A percentile compares a stretch with the other conserved stretches of the same genome.
These are phyloP conservation scores for Enteromius unitaeniatus DNA, from an alignment of 2,797 vertebrate genomes.

Conservation along the genomic window DNA sequence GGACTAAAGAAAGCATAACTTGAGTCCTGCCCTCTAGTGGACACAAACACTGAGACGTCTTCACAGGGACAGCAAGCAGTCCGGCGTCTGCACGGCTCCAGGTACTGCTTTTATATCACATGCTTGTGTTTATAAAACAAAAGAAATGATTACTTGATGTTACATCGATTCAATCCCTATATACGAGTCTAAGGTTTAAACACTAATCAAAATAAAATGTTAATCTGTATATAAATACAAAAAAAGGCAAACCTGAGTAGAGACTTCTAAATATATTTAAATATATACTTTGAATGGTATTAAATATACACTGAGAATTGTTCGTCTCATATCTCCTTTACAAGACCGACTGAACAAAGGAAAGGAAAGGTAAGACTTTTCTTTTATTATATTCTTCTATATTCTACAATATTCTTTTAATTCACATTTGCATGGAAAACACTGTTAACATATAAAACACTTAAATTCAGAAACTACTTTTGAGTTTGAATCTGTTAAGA, in stretches of 20 bases:
- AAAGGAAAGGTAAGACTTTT: constrained; percentile 21
- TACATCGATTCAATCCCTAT: neutral
- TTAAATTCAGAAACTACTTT: constrained; percentile 40
- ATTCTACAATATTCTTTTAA: constrained; percentile 29
- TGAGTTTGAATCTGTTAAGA: constrained; percentile 22
- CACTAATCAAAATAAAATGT: neutral
- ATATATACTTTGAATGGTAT: neutral
- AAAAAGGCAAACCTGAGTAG: neutral
- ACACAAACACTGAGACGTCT: neutral
- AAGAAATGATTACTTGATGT: neutral
- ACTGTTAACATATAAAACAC: constrained; percentile 50
- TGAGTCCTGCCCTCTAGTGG: constrained; percentile 23
- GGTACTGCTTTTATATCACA: neutral
- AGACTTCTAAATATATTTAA: neutral
- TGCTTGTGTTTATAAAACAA: neutral
- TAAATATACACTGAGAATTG: too few species aligned
- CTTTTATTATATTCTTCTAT: neutral
- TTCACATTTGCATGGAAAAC: constrained; percentile 60
- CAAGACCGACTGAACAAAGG: neutral
- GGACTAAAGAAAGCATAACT: neutral
- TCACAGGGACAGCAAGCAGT: too few species aligned
- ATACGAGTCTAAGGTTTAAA: neutral
- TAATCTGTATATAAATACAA: neutral
- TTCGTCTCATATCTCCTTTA: neutral
- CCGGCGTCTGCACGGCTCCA: neutral